These are phyloP conservation scores for Stomatorhinus ivindoensis DNA, from an alignment of 2,113 vertebrate genomes.

Conservation along the genomic window DNA sequence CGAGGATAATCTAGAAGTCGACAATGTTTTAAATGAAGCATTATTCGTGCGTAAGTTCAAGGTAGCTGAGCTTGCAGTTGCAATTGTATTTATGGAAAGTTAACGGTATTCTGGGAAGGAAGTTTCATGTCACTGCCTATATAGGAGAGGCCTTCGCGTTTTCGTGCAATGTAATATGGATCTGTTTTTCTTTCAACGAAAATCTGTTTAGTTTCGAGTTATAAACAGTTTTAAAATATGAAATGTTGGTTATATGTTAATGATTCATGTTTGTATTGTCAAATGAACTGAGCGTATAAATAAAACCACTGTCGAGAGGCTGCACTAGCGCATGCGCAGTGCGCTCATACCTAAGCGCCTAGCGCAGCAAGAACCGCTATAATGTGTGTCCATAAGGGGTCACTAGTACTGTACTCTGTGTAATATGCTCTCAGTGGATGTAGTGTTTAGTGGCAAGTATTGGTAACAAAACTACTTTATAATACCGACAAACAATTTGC, in stretches of 20 bases:
- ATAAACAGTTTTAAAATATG: neutral
- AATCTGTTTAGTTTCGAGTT: neutral
- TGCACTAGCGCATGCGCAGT: conserved; percentile 3
- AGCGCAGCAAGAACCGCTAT: conserved; percentile 9
- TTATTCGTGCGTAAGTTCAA: neutral
- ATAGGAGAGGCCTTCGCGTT: conserved; percentile 1
- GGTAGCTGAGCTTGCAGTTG: neutral
- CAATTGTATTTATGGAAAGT: neutral
- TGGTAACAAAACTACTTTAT: neutral
- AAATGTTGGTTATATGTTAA: neutral
- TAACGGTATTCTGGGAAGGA: conserved; percentile 5
- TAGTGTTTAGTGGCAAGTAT: neutral
- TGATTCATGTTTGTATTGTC: neutral
- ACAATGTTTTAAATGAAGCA: neutral
- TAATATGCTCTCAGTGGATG: neutral
- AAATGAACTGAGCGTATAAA: neutral
- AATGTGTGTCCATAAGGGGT: conserved; percentile 38
- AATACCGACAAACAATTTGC: neutral
- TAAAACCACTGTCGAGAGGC: neutral
- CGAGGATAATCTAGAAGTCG: neutral
- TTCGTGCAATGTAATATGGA: neutral
- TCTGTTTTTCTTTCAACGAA: neutral
- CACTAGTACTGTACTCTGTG: conserved; percentile 6
- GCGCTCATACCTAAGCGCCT: neutral
- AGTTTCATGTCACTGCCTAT: neutral